Evolutionary conservation across 2,113 vertebrate species (phyloP).

Genomic region (Neolamprologus brichardi): DNA sequence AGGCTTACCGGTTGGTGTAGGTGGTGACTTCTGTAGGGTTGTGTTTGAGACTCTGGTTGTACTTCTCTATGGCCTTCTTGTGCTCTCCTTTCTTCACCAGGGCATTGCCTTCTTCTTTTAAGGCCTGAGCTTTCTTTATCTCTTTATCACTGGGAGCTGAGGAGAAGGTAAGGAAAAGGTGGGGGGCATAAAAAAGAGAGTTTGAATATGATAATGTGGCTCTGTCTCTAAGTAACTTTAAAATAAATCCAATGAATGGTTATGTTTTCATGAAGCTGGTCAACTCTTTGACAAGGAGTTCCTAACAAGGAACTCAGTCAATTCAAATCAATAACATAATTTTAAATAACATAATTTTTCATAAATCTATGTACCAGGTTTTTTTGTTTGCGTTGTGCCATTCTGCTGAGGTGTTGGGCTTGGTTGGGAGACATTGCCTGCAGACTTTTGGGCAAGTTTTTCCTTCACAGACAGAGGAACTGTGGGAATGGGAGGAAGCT

Average conservation of each 20-base stretch:
- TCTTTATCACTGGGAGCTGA: constrained; percentile 52
- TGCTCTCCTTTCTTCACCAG: constrained; percentile 88
- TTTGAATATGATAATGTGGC: neutral
- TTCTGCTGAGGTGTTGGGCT: constrained; percentile 6
- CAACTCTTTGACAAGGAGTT: neutral
- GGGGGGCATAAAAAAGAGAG: neutral
- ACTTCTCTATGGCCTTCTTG: constrained; percentile 86
- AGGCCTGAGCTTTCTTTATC: constrained; percentile 68
- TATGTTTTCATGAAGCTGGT: neutral
- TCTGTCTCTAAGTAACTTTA: neutral
- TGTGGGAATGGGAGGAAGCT: constrained; percentile 81
- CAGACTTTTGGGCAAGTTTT: constrained; percentile 52
- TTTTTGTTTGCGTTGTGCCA: neutral
- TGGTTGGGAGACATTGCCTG: neutral
- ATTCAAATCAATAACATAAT: neutral
- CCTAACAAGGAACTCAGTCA: neutral
- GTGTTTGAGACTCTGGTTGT: constrained; percentile 83
- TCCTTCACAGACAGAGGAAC: constrained; percentile 81
- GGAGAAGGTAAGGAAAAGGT: neutral
- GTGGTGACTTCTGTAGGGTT: constrained; percentile 77
- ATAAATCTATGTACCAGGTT: neutral
- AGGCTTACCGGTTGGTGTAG: constrained; percentile 86
- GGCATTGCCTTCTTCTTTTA: constrained; percentile 90
- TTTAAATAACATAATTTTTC: neutral
- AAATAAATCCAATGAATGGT: neutral